phyloP scores from a whole-genome alignment of 1,140 invertebrate species.

The Drosophila elegans region DNA sequence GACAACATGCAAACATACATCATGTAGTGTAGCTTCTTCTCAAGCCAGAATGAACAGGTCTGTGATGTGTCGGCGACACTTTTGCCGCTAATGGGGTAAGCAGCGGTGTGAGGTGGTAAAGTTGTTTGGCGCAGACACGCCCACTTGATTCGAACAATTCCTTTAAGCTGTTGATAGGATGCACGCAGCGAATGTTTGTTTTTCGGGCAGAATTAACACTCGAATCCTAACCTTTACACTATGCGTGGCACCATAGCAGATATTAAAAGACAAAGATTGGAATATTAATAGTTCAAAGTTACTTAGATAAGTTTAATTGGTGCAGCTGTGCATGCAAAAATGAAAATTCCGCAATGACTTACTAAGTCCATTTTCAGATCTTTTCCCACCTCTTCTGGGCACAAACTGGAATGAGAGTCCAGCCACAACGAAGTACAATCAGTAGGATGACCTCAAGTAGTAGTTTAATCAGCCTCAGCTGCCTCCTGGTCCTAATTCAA shows the following conservation, averaged over 20 bases:
- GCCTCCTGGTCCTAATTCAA: constrained; percentile 40
- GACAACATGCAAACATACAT: constrained; percentile 25
- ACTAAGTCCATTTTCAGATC: constrained; percentile 33
- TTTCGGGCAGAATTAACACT: neutral
- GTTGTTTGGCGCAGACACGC: constrained; percentile 24
- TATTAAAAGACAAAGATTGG: neutral
- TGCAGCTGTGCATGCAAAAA: too few species aligned
- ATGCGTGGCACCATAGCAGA: too few species aligned
- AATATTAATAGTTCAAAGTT: constrained; percentile 2
- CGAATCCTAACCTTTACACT: too few species aligned
- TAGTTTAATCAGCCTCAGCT: constrained; percentile 5
- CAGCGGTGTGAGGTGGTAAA: neutral
- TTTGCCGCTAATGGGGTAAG: constrained; percentile 64
- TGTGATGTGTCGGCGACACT: constrained; percentile 56
- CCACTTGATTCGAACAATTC: constrained; percentile 32
- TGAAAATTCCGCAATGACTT: too few species aligned
- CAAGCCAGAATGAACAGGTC: constrained; percentile 31
- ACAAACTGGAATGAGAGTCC: constrained; percentile 48
- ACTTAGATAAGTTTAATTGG: constrained; percentile 28
- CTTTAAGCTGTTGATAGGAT: constrained; percentile 65
- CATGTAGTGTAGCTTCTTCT: constrained; percentile 42
- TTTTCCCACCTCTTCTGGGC: constrained; percentile 31
- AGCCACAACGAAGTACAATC: constrained; percentile 49
- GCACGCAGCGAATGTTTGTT: constrained; percentile 11
- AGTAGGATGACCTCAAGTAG: constrained; percentile 27